These are phyloP conservation scores for Sinopyrophorus schimmeli DNA, from an alignment of 2,888 invertebrate genomes.

Conservation along the genomic window DNA sequence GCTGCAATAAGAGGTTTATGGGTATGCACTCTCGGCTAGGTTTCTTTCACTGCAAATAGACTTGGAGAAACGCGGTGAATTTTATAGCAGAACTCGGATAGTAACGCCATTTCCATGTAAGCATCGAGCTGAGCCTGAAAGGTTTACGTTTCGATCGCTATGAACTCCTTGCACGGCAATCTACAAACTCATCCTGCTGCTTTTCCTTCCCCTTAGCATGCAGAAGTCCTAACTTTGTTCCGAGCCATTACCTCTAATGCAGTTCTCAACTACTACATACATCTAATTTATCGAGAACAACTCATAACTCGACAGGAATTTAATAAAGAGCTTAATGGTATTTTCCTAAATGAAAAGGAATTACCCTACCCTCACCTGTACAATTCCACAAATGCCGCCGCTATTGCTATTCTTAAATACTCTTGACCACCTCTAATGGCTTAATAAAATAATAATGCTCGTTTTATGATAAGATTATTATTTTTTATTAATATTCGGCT, in stretches of 20 bases:
- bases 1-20: constrained; percentile 30
- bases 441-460: too few relatives aligned
- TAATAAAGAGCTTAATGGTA: constrained; percentile 33
- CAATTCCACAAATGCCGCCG: constrained; percentile 28
- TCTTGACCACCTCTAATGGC: constrained; percentile 24
- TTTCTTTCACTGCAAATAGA: constrained; percentile 33
- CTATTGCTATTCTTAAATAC: constrained; percentile 17
- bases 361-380: constrained; percentile 29
- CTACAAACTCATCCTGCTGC: constrained; percentile 32
- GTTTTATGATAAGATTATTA: too few relatives aligned
- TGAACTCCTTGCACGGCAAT: constrained; percentile 29
- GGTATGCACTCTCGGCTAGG: constrained; percentile 27
- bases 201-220: constrained; percentile 33
- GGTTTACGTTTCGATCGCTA: constrained; percentile 33
- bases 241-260: constrained; percentile 40
- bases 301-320: constrained; percentile 35
- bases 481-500: too few relatives aligned
- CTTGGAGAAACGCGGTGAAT: constrained; percentile 30
- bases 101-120: constrained; percentile 34
- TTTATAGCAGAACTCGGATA: constrained; percentile 33
- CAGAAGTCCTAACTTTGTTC: constrained; percentile 38
- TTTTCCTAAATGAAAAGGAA: constrained; percentile 30
- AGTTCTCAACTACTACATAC: constrained; percentile 40
- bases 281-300: constrained; percentile 34
- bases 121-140: constrained; percentile 29